Conservation (phyloP, 2,113 vertebrate species). For the Eolophus roseicapilla region DNA sequence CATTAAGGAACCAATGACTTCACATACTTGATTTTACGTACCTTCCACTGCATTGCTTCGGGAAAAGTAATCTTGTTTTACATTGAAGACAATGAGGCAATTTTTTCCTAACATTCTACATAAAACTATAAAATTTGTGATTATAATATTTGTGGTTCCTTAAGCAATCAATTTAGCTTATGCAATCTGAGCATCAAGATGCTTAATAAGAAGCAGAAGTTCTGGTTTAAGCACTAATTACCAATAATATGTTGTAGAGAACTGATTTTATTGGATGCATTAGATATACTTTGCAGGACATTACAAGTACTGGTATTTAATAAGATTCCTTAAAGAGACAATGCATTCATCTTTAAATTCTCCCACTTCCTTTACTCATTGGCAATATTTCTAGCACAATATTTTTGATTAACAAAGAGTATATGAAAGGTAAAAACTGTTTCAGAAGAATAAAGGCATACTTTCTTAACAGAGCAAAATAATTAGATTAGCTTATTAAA, state of each 20-base stretch:
- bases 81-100: not conserved
- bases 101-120: slow-evolving; percentile 26
- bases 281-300: not conserved
- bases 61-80: slow-evolving; percentile 39
- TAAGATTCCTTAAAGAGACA: not conserved
- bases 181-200: not conserved
- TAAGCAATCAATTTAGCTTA: slow-evolving; percentile 47
- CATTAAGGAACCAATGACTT: slow-evolving; percentile 32
- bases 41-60: slow-evolving; percentile 5
- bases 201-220: not conserved
- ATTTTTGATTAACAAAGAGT: not conserved
- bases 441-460: not conserved
- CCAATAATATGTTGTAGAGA: not conserved
- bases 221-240: slow-evolving; percentile 36
- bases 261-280: not conserved
- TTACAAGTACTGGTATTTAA: not conserved
- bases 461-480: not conserved
- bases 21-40: slow-evolving; percentile 46
- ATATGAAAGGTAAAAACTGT: not conserved
- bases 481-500: not conserved
- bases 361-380: not conserved
- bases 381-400: not conserved
- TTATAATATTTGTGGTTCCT: slow-evolving; percentile 39
- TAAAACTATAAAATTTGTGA: slow-evolving; percentile 8
- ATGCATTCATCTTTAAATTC: not conserved